Conservation (phyloP, 2,113 vertebrate species). For the Cephalopholis sonnerati region DNA sequence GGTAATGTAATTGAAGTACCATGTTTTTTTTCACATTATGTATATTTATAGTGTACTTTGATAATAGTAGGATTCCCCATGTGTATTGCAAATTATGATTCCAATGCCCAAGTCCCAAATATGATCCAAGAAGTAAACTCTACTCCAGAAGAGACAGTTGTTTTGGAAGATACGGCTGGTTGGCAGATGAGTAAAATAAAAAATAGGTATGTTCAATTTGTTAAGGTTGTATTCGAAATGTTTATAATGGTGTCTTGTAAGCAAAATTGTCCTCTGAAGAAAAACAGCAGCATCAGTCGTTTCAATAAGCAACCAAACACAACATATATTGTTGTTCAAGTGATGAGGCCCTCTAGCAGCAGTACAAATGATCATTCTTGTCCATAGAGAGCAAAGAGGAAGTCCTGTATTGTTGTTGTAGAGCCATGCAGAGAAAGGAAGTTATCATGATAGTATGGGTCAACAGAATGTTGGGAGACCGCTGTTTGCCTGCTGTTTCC, state of each 20-base stretch:
- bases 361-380: background rate
- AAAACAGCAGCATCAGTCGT: background rate
- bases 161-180: background rate
- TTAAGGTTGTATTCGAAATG: background rate
- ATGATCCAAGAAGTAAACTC: background rate
- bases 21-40: background rate
- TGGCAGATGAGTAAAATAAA: background rate
- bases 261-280: background rate
- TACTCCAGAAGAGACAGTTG: background rate
- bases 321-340: background rate
- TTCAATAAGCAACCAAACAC: background rate
- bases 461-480: background rate
- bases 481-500: background rate
- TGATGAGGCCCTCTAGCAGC: background rate
- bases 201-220: background rate
- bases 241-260: background rate
- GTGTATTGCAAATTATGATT: background rate
- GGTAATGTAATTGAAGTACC: background rate
- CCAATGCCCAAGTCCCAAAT: background rate
- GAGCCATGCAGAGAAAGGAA: background rate
- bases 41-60: background rate
- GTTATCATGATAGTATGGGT: background rate
- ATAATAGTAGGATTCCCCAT: background rate
- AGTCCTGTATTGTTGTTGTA: constrained; percentile 4
- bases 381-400: constrained; percentile 8